Conservation (phyloP, 2,888 invertebrate genomes). For the Parascotia fuliginaria region DNA sequence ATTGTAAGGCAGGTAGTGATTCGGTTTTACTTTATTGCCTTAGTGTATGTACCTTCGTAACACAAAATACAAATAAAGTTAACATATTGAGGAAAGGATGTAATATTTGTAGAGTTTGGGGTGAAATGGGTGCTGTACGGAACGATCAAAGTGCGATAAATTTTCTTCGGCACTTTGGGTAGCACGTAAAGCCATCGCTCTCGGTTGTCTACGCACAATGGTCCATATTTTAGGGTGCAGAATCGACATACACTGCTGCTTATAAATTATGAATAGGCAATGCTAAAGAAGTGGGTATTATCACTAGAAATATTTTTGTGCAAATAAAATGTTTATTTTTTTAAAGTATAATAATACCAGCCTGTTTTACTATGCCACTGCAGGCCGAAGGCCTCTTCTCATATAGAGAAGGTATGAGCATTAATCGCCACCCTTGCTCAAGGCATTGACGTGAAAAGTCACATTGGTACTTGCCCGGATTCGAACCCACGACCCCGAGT, state of each 20-base stretch:
- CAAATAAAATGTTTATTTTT: background rate
- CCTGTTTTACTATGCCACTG: too few relatives aligned
- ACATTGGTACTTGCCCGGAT: too few relatives aligned
- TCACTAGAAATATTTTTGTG: background rate
- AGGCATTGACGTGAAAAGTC: too few relatives aligned
- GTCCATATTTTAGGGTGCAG: slow-evolving; percentile 3
- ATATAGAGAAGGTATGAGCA: too few relatives aligned
- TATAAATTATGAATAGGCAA: background rate
- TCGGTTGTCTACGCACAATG: slow-evolving; percentile 9
- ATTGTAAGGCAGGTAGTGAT: too few relatives aligned
- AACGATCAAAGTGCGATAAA: slow-evolving; percentile 12
- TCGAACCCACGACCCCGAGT: too few relatives aligned
- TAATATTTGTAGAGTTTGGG: slow-evolving; percentile 12
- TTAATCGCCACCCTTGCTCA: too few relatives aligned
- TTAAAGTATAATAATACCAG: too few relatives aligned
- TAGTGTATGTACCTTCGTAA: background rate
- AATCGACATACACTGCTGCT: slow-evolving; percentile 1
- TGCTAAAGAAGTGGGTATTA: background rate
- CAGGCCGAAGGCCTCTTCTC: too few relatives aligned
- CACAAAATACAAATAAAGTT: slow-evolving; percentile 6
- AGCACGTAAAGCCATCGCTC: slow-evolving; percentile 6
- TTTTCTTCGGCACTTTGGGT: slow-evolving; percentile 7
- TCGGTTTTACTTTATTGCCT: too few relatives aligned
- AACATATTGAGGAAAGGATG: slow-evolving; percentile 12
- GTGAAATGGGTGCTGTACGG: slow-evolving; percentile 3